Evolutionary conservation across 2,113 vertebrate genomes (phyloP), one percentile per base, ranked within the genome.

Genomic region (Parus major): DNA sequence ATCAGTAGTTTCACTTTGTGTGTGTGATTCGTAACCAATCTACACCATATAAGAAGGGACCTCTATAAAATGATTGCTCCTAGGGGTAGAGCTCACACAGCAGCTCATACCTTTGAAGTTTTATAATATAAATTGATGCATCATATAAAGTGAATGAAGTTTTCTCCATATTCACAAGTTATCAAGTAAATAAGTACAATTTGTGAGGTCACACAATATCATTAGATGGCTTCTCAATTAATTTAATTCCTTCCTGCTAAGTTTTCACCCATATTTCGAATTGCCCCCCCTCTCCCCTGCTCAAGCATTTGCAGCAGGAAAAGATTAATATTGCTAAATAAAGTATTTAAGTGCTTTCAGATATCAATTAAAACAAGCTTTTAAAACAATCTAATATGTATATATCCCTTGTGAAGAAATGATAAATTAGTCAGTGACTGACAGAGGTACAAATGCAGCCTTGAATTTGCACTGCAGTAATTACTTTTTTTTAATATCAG

Each of bases 401-500:
- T 66, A 83, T 70, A 35, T 87, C 35, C 80, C 28, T 92, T 27
- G 3, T 88, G 88, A 95, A 93, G 87, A 92, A 96, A 77, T 84
- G 90, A 94, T 83, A 52, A 86, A 96, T 94, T 86, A 93, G 78
- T 72, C 92, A 72, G 9, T 95, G 96, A 97, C 92, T 96, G 96
- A 96, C 94, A 96, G 95, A 96, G 88, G 90, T 97, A 96, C 95
- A 91, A 97, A 97, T 93, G 80, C 42, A 93, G 91, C 92, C 96
- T 82, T 90, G 97, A 95, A 98, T 98, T 98, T 97, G 97, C 97
- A 97, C 95, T 92, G 96, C 96, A 91, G 98, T 99, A 99, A 99
- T 99, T 99, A 99, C 98, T 98, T 98, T 98, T 92, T 94, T 64
- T 50, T 55, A 77, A 92, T 98, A 98, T 99, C 98, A 98, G 98